These are phyloP conservation scores for Rhombomys opimus DNA, from an alignment of 2,113 vertebrate species.

Conservation along the genomic window DNA sequence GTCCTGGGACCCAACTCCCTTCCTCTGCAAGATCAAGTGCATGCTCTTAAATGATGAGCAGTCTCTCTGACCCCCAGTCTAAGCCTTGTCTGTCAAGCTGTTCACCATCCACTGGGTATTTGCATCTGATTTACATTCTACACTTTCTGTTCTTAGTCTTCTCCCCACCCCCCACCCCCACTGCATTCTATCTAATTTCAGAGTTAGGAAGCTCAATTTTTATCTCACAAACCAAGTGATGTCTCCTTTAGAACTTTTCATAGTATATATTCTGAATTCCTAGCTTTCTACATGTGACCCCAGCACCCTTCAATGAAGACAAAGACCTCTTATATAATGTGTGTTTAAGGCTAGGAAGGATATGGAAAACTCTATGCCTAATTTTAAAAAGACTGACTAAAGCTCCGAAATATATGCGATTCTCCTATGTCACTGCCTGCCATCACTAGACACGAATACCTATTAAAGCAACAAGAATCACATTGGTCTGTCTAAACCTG, in stretches of 20 bases:
- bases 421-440: not conserved
- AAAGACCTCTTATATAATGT: not conserved
- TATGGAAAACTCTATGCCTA: not conserved
- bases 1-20: not conserved
- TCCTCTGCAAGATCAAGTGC: not conserved
- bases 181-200: not conserved
- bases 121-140: not conserved
- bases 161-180: not conserved
- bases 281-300: not conserved
- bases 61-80: not conserved
- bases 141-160: not conserved
- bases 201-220: not conserved
- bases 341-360: not conserved
- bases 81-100: not conserved
- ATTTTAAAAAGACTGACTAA: not conserved
- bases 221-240: not conserved
- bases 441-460: not conserved
- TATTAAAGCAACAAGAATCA: not conserved
- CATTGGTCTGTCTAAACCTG: not conserved
- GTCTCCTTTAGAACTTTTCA: not conserved
- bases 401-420: not conserved
- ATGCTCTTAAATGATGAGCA: too few relatives aligned
- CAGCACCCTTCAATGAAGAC: not conserved
- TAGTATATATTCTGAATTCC: not conserved
- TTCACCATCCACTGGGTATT: not conserved